These are phyloP conservation scores for Zingel zingel DNA, from an alignment of 2,113 vertebrate genomes.

Conservation along the genomic window DNA sequence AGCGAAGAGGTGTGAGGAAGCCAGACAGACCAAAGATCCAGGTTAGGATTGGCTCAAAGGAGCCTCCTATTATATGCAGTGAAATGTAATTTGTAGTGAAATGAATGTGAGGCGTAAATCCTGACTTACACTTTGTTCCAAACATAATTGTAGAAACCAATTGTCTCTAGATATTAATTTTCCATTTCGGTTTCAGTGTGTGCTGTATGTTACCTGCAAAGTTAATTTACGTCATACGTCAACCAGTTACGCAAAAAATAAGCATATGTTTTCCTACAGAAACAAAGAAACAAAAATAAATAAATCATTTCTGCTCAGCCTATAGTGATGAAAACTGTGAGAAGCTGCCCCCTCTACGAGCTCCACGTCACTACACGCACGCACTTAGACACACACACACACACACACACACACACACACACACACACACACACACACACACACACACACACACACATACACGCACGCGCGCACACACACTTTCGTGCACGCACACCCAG, in stretches of 20 bases:
- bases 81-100: neutral
- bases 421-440: neutral
- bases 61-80: neutral
- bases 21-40: constrained; percentile 85
- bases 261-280: constrained; percentile 2
- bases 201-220: neutral
- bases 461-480: constrained; percentile 3
- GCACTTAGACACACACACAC: neutral
- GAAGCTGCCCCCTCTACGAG: constrained; percentile 22
- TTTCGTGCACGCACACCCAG: constrained; percentile 29
- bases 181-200: neutral
- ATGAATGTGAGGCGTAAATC: neutral
- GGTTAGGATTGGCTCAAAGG: constrained; percentile 39
- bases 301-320: constrained; percentile 11
- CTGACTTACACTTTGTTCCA: neutral
- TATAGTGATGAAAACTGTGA: constrained; percentile 30
- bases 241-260: neutral
- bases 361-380: constrained; percentile 7
- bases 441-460: neutral
- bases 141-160: neutral
- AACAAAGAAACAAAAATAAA: constrained; percentile 38
- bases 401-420: neutral
- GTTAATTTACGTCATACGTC: neutral
- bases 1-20: constrained; percentile 83
- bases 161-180: neutral